These are phyloP conservation scores for Sinonovacula constricta DNA, from an alignment of 1,140 invertebrate species.

Conservation along the genomic window DNA sequence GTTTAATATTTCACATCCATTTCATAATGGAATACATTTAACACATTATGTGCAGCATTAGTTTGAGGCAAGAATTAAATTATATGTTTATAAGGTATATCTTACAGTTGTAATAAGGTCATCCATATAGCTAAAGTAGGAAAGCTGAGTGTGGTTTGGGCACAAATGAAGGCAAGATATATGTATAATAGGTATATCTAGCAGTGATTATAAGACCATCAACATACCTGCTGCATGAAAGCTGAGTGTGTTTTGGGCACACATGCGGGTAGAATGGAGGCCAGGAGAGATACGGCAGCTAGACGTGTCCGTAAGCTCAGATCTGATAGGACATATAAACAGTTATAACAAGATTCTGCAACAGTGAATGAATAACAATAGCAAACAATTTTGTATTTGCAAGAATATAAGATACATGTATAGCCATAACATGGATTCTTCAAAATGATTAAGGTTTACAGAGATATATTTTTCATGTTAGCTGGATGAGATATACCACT, in stretches of 20 bases:
- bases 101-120: not conserved
- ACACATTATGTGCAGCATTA: no score
- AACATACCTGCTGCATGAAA: constrained; percentile 74
- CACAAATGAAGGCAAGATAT: constrained; percentile 67
- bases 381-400: not conserved
- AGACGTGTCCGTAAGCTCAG: constrained; percentile 80
- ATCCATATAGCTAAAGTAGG: constrained; percentile 70
- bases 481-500: no score
- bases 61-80: no score
- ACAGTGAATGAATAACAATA: not conserved
- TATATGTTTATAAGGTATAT: not conserved
- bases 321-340: not conserved
- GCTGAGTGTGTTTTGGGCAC: constrained; percentile 69
- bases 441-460: not conserved
- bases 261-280: constrained; percentile 79
- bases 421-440: not conserved
- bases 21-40: no score
- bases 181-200: not conserved
- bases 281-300: constrained; percentile 81
- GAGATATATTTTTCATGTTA: not conserved
- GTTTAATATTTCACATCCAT: no score
- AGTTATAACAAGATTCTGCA: not conserved
- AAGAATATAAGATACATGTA: not conserved
- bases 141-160: constrained; percentile 70
- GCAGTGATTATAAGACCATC: not conserved